These are phyloP conservation scores for Arnoldichthys spilopterus DNA, from an alignment of 2,797 vertebrate species.

Conservation along the genomic window DNA sequence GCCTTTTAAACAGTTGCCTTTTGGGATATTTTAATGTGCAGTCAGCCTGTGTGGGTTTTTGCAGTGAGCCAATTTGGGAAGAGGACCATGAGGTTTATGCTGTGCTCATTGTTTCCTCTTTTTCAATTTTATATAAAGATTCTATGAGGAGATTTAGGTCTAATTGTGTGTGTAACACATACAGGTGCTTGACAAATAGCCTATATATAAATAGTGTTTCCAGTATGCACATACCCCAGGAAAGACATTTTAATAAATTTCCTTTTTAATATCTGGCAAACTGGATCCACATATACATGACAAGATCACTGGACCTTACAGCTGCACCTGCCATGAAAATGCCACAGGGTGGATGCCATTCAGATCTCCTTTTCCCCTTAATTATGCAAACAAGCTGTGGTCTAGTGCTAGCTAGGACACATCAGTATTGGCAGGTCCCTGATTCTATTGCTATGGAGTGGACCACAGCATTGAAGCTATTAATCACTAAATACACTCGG, in stretches of 20 bases:
- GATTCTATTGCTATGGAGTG: not conserved
- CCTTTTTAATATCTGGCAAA: not conserved
- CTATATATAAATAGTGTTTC: not conserved
- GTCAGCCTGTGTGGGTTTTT: not conserved
- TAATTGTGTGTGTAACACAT: conserved; percentile 1
- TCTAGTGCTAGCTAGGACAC: not conserved
- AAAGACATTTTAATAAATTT: not conserved
- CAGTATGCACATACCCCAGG: not conserved
- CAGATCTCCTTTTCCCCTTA: not conserved
- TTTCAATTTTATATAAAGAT: not conserved
- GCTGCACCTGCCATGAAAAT: not conserved
- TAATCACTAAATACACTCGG: not conserved
- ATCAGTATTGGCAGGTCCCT: not conserved
- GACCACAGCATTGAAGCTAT: not conserved
- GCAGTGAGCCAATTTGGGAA: not conserved
- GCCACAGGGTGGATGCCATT: not conserved
- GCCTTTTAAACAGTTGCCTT: conserved; percentile 39
- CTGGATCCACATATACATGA: not conserved
- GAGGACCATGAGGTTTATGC: conserved; percentile 13
- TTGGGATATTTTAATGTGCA: conserved; percentile 15
- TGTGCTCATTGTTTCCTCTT: not conserved
- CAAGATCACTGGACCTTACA: not conserved
- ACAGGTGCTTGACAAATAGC: not conserved
- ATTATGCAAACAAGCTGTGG: not conserved
- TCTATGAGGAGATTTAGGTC: not conserved